Conservation (phyloP, 2,888 invertebrate genomes). For the Sinodicranocentrus sp. region DNA sequence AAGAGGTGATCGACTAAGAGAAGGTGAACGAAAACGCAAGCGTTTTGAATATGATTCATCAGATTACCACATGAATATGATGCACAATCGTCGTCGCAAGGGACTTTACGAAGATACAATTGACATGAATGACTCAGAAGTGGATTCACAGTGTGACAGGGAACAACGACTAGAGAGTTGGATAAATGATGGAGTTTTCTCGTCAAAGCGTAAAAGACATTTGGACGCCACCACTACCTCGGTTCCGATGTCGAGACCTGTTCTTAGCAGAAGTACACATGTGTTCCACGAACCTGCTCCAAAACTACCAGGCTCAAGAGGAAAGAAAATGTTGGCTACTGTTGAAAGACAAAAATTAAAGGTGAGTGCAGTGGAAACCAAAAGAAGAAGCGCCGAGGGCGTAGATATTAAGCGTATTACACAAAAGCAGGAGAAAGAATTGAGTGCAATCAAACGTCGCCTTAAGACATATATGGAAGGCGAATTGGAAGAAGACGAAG, state of each 20-base stretch:
- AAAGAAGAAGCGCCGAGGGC: conserved; percentile 24
- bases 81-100: not conserved
- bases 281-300: conserved; percentile 60
- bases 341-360: conserved; percentile 28
- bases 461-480: conserved; percentile 33
- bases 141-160: conserved; percentile 31
- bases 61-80: conserved; percentile 11
- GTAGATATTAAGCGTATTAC: conserved; percentile 40
- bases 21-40: conserved; percentile 51
- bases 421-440: conserved; percentile 40
- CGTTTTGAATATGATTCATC: conserved; percentile 29
- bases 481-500: conserved; percentile 25
- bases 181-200: conserved; percentile 38
- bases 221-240: not conserved
- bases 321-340: conserved; percentile 44
- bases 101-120: not conserved
- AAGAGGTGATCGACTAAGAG: conserved; percentile 23
- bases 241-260: conserved; percentile 43
- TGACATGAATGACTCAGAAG: conserved; percentile 1
- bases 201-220: conserved; percentile 27
- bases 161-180: conserved; percentile 50
- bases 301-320: conserved; percentile 4
- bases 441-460: conserved; percentile 43
- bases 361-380: not conserved
- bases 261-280: conserved; percentile 4